phyloP scores from a whole-genome alignment of 92 coral and sea anemone species.

The Micromussa lordhowensis region DNA sequence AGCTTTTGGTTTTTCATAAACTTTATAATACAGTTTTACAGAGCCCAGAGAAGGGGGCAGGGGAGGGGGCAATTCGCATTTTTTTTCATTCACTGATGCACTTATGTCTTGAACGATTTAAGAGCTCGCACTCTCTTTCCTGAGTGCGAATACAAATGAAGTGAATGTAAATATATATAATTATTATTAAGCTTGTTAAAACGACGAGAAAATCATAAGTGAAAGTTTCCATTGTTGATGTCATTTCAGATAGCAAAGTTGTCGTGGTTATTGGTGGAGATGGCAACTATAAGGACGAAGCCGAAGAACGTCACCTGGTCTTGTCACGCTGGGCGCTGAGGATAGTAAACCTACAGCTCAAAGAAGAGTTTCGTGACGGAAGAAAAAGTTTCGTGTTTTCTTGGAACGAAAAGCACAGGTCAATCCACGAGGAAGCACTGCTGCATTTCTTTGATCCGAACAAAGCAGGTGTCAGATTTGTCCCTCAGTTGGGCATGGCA shows the following conservation, averaged over 20 bases:
- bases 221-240: background rate
- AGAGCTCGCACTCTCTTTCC: too few species aligned
- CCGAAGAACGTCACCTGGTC: constrained; percentile 29
- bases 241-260: constrained; percentile 39
- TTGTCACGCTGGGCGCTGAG: constrained; percentile 50
- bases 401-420: constrained; percentile 62
- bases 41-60: too few species aligned
- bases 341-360: background rate
- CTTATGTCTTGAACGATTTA: too few species aligned
- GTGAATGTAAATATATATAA: too few species aligned
- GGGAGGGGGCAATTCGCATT: too few species aligned
- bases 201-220: background rate
- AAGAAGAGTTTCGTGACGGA: background rate
- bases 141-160: too few species aligned
- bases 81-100: too few species aligned
- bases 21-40: too few species aligned
- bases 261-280: constrained; percentile 73
- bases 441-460: constrained; percentile 48
- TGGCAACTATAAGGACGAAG: constrained; percentile 49
- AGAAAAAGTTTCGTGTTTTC: constrained; percentile 70
- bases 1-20: too few species aligned
- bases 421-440: constrained; percentile 76
- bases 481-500: background rate
- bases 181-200: too few species aligned
- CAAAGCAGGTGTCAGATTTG: constrained; percentile 44